Percentiles rank a stretch among this genome's conserved stretches.
Evolutionary conservation across 2,113 vertebrate species (phyloP).

Genomic region (Corythaeola cristata): DNA sequence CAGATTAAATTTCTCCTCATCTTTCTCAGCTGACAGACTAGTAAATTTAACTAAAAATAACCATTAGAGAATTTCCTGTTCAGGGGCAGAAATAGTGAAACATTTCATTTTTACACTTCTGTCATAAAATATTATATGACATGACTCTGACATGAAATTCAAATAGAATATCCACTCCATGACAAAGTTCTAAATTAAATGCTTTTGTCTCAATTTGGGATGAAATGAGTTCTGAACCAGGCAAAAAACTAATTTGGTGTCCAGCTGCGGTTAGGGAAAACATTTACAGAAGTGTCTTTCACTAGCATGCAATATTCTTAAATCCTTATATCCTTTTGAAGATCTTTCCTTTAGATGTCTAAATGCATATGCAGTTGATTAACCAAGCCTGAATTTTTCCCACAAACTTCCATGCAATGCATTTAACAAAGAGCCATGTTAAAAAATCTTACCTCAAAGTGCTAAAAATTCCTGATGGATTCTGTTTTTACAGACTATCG

Average conservation of each 20-base stretch:
- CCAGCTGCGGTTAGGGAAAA: not conserved
- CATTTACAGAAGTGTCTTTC: not conserved
- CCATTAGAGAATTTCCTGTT: constrained; percentile 1
- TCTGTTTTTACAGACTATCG: not conserved
- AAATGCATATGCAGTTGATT: not conserved
- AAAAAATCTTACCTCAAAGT: constrained; percentile 27
- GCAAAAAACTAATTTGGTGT: not conserved
- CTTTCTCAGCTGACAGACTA: not conserved
- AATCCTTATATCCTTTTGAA: not conserved
- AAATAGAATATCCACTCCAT: not conserved
- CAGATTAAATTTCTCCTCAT: not conserved
- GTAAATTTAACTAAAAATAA: constrained; percentile 29
- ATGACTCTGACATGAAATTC: not conserved
- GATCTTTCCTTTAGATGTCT: not conserved
- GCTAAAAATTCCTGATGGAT: not conserved
- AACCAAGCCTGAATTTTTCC: not conserved
- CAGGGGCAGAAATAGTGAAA: not conserved
- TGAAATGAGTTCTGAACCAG: not conserved
- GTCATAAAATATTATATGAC: constrained; percentile 5
- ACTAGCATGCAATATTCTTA: not conserved
- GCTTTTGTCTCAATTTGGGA: not conserved
- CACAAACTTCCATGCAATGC: not conserved
- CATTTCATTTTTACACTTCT: constrained; percentile 8
- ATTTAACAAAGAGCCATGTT: not conserved
- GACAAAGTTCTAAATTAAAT: not conserved